Base-by-base conservation (phyloP, 2,888 invertebrate species). In the Cynaeus angustus region DNA sequence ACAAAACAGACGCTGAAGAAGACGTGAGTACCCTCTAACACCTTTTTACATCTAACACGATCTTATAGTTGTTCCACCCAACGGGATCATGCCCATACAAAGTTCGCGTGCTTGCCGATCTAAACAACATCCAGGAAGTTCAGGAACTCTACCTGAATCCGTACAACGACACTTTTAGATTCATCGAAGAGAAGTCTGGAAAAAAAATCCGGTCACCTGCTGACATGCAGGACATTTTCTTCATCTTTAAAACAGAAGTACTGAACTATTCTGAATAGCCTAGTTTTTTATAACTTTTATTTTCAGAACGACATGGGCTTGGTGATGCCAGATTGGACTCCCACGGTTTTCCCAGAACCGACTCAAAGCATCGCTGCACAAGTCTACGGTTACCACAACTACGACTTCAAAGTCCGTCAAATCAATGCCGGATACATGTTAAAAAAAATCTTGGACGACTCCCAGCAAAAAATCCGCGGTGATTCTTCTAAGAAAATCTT, bases 271-370 rank as follows among this genome's bases (percentile, higher is more conserved):
- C 2, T 41, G 12, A 5, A 48, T 33, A 33, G n/a, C 7, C 33
- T 6, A 2, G 33, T n/a, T 33, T 9, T n/a, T n/a, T n/a, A n/a
- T n/a, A 33, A 9, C n/a, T 33, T n/a, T 33, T 1, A 2, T 3
- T 41, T 41, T 53, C 50, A 79, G 79, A 69, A 70, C 43, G 79
- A 79, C 1, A 69, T 82, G 75, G 80, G 81, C 59, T 68, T 84
- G 9, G 67, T 78, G 1, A 74, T 86, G 8, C 86, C 86, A 0
- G 71, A 77, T 4, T 87, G 86, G 87, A 81, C 85, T 0, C 59
- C 74, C 5, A 73, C 77, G 4, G 77, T 86, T 10, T 83, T 79
- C 65, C 83, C 83, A 0, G 67, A 80, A 66, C 81, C 86, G 28
- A 72, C 81, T 4, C 77, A 83, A 12, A 80, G 77, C 6, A 80